A percentile compares a stretch with the other conserved stretches of the same genome.
phyloP scores from a whole-genome alignment of 2,888 invertebrate genomes.

The Oscheius myriophilus region DNA sequence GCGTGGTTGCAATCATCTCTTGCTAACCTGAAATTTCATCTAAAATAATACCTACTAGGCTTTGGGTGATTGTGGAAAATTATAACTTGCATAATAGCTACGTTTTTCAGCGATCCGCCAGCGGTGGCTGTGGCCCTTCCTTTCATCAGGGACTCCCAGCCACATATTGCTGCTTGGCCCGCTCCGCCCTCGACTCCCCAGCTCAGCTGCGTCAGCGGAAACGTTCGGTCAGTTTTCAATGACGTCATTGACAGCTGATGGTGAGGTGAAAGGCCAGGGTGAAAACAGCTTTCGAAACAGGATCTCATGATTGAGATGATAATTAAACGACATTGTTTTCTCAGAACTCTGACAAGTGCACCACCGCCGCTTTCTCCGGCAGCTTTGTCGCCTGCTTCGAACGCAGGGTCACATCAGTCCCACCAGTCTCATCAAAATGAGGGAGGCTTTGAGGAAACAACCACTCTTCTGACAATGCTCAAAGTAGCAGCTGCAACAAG shows the following conservation, averaged over 20 bases:
- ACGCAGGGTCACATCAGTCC: not conserved
- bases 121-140: constrained; percentile 40
- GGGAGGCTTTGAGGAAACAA: constrained; percentile 31
- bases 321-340: not conserved
- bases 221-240: constrained; percentile 37
- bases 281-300: not conserved
- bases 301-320: not conserved
- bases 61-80: not conserved
- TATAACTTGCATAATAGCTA: not conserved
- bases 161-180: constrained; percentile 68
- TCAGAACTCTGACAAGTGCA: constrained; percentile 28
- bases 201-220: constrained; percentile 39
- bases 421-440: constrained; percentile 31
- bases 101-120: constrained; percentile 22
- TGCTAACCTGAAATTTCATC: too few relatives aligned
- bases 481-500: constrained; percentile 50
- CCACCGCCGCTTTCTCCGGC: constrained; percentile 41
- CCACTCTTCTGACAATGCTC: constrained; percentile 49
- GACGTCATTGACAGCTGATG: constrained; percentile 1
- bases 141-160: constrained; percentile 58
- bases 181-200: constrained; percentile 58
- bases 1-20: not conserved
- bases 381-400: constrained; percentile 44
- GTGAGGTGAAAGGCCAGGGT: not conserved
- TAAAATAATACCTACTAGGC: not conserved